A percentile compares a stretch with the other conserved stretches of the same genome.
Evolutionary conservation across 2,888 invertebrate species (phyloP).

Genomic region (Platypus cylindrus): DNA sequence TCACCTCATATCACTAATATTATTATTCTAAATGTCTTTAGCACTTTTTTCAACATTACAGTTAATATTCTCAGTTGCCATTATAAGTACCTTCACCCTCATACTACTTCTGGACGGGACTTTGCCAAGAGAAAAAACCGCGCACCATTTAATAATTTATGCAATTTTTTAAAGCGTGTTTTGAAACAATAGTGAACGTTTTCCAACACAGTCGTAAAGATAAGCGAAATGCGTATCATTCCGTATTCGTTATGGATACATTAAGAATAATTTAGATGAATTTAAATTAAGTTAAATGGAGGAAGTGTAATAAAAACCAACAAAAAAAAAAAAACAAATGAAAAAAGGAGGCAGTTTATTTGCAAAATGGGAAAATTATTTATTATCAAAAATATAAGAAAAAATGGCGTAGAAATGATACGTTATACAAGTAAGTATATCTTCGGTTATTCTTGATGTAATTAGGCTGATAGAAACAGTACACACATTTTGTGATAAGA

Average conservation of each 20-base stretch:
- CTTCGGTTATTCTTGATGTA: background rate
- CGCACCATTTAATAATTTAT: background rate
- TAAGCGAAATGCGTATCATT: slow-evolving; percentile 24
- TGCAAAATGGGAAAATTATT: too few species aligned
- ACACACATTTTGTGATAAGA: too few species aligned
- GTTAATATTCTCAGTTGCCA: too few species aligned
- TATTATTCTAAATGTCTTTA: too few species aligned
- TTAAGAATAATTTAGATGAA: slow-evolving; percentile 23
- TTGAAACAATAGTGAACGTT: slow-evolving; percentile 21
- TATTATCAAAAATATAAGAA: background rate
- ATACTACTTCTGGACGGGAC: too few species aligned
- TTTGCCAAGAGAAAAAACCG: too few species aligned
- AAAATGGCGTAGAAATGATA: slow-evolving; percentile 1
- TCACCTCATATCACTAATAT: too few species aligned
- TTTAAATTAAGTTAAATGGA: slow-evolving; percentile 27
- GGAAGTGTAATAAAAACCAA: slow-evolving; percentile 23
- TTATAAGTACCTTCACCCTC: too few species aligned
- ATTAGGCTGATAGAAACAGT: background rate
- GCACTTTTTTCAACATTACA: too few species aligned
- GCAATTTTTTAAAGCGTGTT: slow-evolving; percentile 15
- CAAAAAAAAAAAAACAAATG: too few species aligned
- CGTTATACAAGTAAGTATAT: background rate
- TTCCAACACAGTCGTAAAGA: slow-evolving; percentile 22
- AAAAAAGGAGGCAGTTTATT: too few species aligned
- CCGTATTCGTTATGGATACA: slow-evolving; percentile 26